A percentile compares a stretch with the other conserved stretches of the same genome.
These are phyloP conservation scores for Chelonus insularis DNA, from an alignment of 1,140 invertebrate genomes.

Conservation along the genomic window DNA sequence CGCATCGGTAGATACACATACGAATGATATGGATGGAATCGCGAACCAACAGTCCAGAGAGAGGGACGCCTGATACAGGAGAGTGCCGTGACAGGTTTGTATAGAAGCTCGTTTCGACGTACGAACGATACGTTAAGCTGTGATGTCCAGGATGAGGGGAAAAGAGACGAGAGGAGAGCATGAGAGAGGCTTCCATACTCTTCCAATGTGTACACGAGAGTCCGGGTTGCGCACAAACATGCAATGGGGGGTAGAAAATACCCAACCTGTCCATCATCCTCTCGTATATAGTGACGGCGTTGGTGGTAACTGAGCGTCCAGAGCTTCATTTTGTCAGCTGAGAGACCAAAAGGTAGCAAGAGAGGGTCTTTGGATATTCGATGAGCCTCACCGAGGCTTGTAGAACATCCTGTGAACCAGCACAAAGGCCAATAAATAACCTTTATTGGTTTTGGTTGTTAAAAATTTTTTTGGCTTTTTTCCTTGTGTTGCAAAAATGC, in stretches of 20 bases:
- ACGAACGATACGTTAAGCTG: constrained; percentile 24
- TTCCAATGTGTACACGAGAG: constrained; percentile 1
- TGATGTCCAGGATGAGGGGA: constrained; percentile 6
- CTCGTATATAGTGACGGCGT: constrained; percentile 26
- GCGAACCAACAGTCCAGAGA: not conserved
- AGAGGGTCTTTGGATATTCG: not conserved
- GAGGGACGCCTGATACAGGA: constrained; percentile 10
- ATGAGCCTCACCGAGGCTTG: not conserved
- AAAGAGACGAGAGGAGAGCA: constrained; percentile 22
- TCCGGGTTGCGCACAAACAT: not conserved
- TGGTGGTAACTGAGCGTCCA: constrained; percentile 35
- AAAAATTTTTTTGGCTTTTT: too few species aligned
- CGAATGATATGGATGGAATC: constrained; percentile 22
- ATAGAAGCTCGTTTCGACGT: constrained; percentile 32
- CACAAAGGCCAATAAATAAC: constrained; percentile 4
- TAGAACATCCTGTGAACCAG: not conserved
- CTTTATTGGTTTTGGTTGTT: not conserved
- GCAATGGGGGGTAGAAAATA: constrained; percentile 27
- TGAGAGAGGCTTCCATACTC: constrained; percentile 12
- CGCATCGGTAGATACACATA: constrained; percentile 29
- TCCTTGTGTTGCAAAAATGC: too few species aligned
- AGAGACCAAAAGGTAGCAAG: not conserved
- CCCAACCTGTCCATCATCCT: constrained; percentile 39
- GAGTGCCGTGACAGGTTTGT: constrained; percentile 34
- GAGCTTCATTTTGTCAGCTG: constrained; percentile 32